Evolutionary conservation across 2,888 invertebrate genomes (phyloP).

Genomic region (Rhaphigaster nebulosa): DNA sequence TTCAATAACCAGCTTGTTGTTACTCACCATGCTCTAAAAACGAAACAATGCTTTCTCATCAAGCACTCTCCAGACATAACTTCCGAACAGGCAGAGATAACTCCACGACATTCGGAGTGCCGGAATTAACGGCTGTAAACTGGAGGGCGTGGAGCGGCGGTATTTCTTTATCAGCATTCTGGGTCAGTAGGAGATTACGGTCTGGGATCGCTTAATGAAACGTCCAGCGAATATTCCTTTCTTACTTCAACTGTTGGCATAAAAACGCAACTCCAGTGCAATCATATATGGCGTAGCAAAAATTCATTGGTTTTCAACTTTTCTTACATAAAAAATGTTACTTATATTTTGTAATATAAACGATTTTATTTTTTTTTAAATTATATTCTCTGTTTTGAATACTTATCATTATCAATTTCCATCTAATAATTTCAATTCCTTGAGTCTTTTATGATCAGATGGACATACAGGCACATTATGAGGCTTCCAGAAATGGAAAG

Average conservation of each 20-base stretch:
- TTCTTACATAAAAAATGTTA: too few species aligned
- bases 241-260: not conserved
- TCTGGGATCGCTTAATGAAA: constrained; percentile 31
- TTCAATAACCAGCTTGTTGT: too few species aligned
- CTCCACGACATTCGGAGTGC: not conserved
- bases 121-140: not conserved
- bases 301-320: not conserved
- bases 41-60: not conserved
- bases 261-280: not conserved
- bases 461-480: too few species aligned
- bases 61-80: not conserved
- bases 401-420: too few species aligned
- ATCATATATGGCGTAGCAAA: not conserved
- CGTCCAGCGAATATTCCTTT: not conserved
- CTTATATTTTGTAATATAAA: too few species aligned
- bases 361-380: too few species aligned
- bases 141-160: not conserved
- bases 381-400: too few species aligned
- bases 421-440: too few species aligned
- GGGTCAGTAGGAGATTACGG: constrained; percentile 41
- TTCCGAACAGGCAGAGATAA: not conserved
- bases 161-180: constrained; percentile 49
- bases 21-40: not conserved
- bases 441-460: too few species aligned
- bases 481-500: too few species aligned